Percentiles rank a stretch among this genome's conserved stretches.
Evolutionary conservation across 2,888 invertebrate genomes (phyloP).

Genomic region (Spilarctia lutea): DNA sequence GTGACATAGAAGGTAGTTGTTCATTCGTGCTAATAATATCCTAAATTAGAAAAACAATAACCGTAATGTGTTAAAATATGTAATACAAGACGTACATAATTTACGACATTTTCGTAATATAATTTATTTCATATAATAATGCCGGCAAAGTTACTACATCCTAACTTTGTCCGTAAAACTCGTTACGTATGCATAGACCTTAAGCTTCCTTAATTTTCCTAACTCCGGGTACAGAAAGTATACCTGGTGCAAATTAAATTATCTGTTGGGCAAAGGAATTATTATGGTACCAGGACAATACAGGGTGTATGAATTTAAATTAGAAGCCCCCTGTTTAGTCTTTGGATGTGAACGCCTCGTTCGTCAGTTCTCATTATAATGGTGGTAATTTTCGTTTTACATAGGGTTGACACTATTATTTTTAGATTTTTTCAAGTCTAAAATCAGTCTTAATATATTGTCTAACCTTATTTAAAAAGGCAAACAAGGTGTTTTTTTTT

Average conservation of each 20-base stretch:
- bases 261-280: conserved; percentile 33
- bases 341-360: conserved; percentile 23
- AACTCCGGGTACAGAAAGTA: conserved; percentile 28
- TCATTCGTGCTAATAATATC: too few species aligned
- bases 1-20: too few species aligned
- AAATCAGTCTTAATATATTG: too few species aligned
- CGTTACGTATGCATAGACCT: conserved; percentile 14
- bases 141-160: not conserved
- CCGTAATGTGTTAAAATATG: not conserved
- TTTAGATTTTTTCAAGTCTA: not conserved
- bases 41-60: too few species aligned
- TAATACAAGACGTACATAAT: not conserved
- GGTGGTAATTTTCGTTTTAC: conserved; percentile 34
- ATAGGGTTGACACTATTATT: conserved; percentile 33
- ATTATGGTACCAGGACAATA: conserved; percentile 41
- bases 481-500: too few species aligned
- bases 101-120: not conserved
- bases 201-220: conserved; percentile 27
- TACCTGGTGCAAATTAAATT: conserved; percentile 45
- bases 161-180: conserved; percentile 1
- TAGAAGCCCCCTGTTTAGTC: conserved; percentile 32
- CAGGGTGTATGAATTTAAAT: conserved; percentile 51
- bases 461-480: too few species aligned
- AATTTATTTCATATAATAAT: not conserved
- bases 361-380: conserved; percentile 26